These are phyloP conservation scores for Polydrusus tereticollis DNA, from an alignment of 2,888 invertebrate species.

Conservation along the genomic window DNA sequence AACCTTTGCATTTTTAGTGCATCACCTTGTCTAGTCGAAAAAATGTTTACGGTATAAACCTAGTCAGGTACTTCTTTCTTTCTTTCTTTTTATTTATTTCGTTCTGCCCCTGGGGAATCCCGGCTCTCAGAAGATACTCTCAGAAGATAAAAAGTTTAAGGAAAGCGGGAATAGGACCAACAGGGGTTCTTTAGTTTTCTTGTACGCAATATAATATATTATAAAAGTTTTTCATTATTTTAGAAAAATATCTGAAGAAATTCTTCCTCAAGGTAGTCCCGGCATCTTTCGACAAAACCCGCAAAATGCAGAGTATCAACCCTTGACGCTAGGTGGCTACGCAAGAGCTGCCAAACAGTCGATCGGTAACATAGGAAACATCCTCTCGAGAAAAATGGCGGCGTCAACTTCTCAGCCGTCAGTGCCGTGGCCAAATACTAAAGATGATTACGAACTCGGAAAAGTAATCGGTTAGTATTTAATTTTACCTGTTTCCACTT, in stretches of 20 bases:
- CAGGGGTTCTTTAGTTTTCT: no score
- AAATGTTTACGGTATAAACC: background rate
- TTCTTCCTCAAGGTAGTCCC: slow-evolving; percentile 73
- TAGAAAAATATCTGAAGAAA: slow-evolving; percentile 74
- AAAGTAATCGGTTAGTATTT: slow-evolving; percentile 89
- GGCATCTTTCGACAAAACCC: slow-evolving; percentile 74
- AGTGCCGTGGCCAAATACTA: slow-evolving; percentile 87
- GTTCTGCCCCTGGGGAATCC: no score
- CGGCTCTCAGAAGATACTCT: no score
- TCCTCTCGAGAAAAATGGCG: slow-evolving; percentile 75
- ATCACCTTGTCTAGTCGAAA: background rate
- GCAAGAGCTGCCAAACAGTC: slow-evolving; percentile 66
- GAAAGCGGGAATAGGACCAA: no score
- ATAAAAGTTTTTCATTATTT: no score
- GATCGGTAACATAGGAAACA: slow-evolving; percentile 67
- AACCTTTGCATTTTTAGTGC: no score
- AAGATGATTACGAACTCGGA: slow-evolving; percentile 92
- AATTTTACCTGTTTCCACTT: slow-evolving; percentile 43
- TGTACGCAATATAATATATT: no score
- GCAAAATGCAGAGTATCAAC: slow-evolving; percentile 67
- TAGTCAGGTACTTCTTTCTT: no score
- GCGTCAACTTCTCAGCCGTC: slow-evolving; percentile 69
- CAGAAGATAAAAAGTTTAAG: no score
- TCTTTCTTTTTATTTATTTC: no score
- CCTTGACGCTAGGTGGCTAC: slow-evolving; percentile 62